phyloP scores from a whole-genome alignment of 2,797 vertebrate genomes.

The Cyprinella venusta region DNA sequence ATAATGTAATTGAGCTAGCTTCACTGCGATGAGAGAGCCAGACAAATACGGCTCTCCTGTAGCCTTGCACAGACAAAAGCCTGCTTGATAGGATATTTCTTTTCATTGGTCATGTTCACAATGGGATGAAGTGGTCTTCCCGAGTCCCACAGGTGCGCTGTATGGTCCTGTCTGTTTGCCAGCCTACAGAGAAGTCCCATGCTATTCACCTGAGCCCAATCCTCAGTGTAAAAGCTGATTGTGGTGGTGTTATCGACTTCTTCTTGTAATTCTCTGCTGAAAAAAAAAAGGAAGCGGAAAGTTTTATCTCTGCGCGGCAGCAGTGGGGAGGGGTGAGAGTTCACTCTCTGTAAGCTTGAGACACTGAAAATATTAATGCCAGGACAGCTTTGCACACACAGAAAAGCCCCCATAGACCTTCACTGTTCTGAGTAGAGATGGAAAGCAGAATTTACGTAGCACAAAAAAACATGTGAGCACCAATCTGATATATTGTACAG shows the following conservation, averaged over 20 bases:
- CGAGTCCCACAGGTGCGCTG: slow-evolving; percentile 73
- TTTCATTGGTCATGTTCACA: slow-evolving; percentile 59
- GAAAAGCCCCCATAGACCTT: slow-evolving; percentile 43
- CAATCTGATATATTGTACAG: slow-evolving; percentile 36
- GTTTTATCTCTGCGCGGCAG: slow-evolving; percentile 81
- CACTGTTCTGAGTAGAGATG: slow-evolving; percentile 14
- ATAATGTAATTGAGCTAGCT: slow-evolving; percentile 58
- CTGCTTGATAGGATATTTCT: slow-evolving; percentile 61
- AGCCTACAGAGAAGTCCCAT: slow-evolving; percentile 76
- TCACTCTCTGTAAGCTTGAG: slow-evolving; percentile 73
- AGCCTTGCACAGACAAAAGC: slow-evolving; percentile 61
- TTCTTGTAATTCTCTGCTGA: slow-evolving; percentile 76
- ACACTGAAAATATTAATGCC: slow-evolving; percentile 64
- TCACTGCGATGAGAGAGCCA: slow-evolving; percentile 47
- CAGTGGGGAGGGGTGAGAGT: slow-evolving; percentile 73
- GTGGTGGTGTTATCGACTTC: slow-evolving; percentile 79
- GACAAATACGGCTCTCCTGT: slow-evolving; percentile 53
- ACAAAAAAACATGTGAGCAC: slow-evolving; percentile 31
- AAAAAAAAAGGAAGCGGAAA: slow-evolving; percentile 69
- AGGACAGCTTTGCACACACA: slow-evolving; percentile 53
- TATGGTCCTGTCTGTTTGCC: slow-evolving; percentile 77
- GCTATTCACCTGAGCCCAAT: slow-evolving; percentile 70
- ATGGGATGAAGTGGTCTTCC: slow-evolving; percentile 65
- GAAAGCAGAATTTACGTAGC: slow-evolving; percentile 25
- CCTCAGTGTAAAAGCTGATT: slow-evolving; percentile 79